A percentile compares a stretch with the other conserved stretches of the same genome.
Evolutionary conservation across 2,888 invertebrate genomes (phyloP).

Genomic region (Pelosia muscerda): DNA sequence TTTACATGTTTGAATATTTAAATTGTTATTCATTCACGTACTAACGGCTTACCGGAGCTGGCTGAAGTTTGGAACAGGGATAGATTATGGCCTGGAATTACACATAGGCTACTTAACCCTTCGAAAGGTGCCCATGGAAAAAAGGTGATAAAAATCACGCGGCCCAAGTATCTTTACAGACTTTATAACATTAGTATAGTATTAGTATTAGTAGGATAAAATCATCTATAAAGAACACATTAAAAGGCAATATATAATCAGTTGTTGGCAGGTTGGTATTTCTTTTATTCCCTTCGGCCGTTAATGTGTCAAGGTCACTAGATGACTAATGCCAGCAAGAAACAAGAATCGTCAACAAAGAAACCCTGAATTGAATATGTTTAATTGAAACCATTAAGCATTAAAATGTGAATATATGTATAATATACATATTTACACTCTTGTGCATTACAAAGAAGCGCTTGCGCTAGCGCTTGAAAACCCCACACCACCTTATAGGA

Average conservation of each 20-base stretch:
- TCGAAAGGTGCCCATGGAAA: too few relatives aligned
- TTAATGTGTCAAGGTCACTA: neutral
- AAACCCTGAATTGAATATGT: neutral
- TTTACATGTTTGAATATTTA: too few relatives aligned
- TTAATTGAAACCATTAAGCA: neutral
- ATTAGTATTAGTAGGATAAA: too few relatives aligned
- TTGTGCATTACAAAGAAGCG: neutral
- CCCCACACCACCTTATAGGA: conserved; percentile 10
- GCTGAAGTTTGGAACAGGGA: too few relatives aligned
- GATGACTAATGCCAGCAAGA: neutral
- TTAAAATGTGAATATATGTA: neutral
- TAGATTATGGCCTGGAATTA: too few relatives aligned
- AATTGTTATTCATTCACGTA: too few relatives aligned
- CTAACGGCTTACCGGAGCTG: too few relatives aligned
- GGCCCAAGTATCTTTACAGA: too few relatives aligned
- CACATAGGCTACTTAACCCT: too few relatives aligned
- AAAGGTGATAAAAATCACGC: too few relatives aligned
- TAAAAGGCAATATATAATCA: neutral
- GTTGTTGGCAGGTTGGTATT: neutral
- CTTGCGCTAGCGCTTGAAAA: neutral
- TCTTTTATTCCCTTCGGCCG: neutral
- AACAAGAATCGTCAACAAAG: neutral
- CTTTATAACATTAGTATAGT: too few relatives aligned
- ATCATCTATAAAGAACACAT: neutral
- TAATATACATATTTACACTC: neutral